Evolutionary conservation across 2,797 vertebrate genomes (phyloP).

Genomic region (Protosalanx chinensis): DNA sequence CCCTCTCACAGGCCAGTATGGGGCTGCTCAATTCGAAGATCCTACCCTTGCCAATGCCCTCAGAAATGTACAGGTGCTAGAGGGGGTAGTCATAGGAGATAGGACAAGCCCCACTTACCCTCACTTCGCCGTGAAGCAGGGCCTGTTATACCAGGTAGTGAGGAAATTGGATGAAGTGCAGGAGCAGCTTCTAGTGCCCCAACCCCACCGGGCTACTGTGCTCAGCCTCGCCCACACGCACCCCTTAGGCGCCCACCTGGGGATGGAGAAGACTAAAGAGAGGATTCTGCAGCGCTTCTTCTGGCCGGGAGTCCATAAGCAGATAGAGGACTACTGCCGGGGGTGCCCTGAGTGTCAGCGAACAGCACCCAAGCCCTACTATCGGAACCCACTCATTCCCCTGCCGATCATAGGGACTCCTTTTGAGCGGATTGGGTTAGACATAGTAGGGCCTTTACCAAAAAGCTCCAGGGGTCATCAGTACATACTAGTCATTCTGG

Average conservation of each 20-base stretch:
- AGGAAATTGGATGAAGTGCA: too few relatives aligned
- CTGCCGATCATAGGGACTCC: conserved; percentile 7
- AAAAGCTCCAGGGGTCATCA: background rate
- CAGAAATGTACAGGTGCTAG: too few relatives aligned
- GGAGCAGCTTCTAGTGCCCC: background rate
- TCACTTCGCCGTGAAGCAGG: too few relatives aligned
- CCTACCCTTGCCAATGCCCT: too few relatives aligned
- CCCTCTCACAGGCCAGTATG: too few relatives aligned
- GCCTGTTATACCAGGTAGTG: too few relatives aligned
- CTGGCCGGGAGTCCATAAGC: conserved; percentile 5
- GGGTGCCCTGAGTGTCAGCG: conserved; percentile 1
- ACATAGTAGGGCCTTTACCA: conserved; percentile 7
- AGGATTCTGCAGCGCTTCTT: conserved; percentile 2
- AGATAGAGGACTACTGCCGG: background rate
- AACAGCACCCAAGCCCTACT: background rate
- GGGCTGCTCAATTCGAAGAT: too few relatives aligned
- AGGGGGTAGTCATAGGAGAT: too few relatives aligned
- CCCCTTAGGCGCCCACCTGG: background rate
- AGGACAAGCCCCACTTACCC: too few relatives aligned
- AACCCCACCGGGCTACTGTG: background rate
- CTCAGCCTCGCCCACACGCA: background rate
- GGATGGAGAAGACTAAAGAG: background rate
- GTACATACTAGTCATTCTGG: conserved; percentile 2
- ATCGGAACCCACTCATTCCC: conserved; percentile 1
- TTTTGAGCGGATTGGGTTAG: conserved; percentile 9